Evolutionary conservation across 1,140 invertebrate species (phyloP), one percentile per base, ranked within the genome.

Genomic region (Rhyzopertha dominica): DNA sequence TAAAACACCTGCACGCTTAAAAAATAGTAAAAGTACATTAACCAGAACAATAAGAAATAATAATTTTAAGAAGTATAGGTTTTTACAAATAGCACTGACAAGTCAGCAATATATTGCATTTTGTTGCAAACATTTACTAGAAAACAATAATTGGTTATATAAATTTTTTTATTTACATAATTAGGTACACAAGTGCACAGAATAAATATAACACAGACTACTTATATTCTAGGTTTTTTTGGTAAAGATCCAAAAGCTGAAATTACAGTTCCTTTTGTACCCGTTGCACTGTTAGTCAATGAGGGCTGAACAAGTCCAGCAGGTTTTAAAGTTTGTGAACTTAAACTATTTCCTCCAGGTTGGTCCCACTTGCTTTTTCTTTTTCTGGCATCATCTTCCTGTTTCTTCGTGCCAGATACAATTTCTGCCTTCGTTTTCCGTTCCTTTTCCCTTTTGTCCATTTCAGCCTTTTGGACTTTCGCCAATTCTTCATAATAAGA

Each of bases 401-500:
- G 78, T 42, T 87, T 86, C 0, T 81, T 81, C 1, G 88, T 83
- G 7, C 90, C 90, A 3, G 85, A 82, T 0, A 90, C 82, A 65
- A 93, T 87, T 63, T 95, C 90, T 36, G 91, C 87, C 71, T 95
- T 95, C 9, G 87, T 80, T 67, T 91, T 94, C 44, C 83, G 79
- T 57, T 93, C 90, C 58, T 93, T 94, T 56, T 95, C 90, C 34
- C 90, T 69, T 61, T 84, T 85, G 24, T 95, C 90, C 90, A 95
- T 95, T 70, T 95, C 91, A 5, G 78, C 68, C 70, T 91, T 95
- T 61, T 96, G 94, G 4, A 84, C 80, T 61, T 84, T 84, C 0
- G 89, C 86, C 28, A 97, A 69, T 61, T 94, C 88, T 68, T 97
- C 93, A 70, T 92, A 96, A 64, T 81, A 95, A 0, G 92, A 95